A percentile compares a stretch with the other conserved stretches of the same genome.
Conservation (phyloP, 2,888 invertebrate species). For the Eucera pruinosa region DNA sequence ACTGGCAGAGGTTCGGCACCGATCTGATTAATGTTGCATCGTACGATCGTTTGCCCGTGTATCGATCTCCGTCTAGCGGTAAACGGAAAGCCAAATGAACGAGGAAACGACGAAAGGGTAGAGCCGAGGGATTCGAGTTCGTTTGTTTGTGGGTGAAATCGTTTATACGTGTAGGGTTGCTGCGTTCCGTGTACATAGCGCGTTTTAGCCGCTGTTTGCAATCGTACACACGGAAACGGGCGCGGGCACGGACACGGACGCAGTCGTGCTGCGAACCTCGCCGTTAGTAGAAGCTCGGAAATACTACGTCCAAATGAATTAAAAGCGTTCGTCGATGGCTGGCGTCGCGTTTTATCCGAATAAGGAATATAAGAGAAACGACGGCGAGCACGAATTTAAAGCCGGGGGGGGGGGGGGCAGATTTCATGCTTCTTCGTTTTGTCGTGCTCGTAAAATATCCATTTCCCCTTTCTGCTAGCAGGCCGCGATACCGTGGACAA, state of each 20-base stretch:
- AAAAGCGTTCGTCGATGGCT: slow-evolving; percentile 74
- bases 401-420: slow-evolving; percentile 13
- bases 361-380: not conserved
- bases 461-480: not conserved
- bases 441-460: slow-evolving; percentile 11
- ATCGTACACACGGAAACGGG: slow-evolving; percentile 19
- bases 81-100: slow-evolving; percentile 81
- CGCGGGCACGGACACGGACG: too few species aligned
- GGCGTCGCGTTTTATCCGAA: slow-evolving; percentile 52
- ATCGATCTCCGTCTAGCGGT: slow-evolving; percentile 68
- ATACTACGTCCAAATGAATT: slow-evolving; percentile 29
- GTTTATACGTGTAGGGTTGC: slow-evolving; percentile 64
- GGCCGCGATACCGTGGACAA: too few species aligned
- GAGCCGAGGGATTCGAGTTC: slow-evolving; percentile 37
- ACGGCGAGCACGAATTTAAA: not conserved
- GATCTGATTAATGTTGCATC: slow-evolving; percentile 72
- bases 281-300: slow-evolving; percentile 12
- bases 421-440: slow-evolving; percentile 9
- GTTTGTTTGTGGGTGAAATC: slow-evolving; percentile 67
- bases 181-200: slow-evolving; percentile 43
- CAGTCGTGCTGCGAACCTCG: too few species aligned
- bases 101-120: slow-evolving; percentile 47
- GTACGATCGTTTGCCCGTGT: slow-evolving; percentile 70
- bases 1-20: slow-evolving; percentile 36
- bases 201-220: not conserved